Base-by-base conservation (phyloP, 2,113 vertebrate species). In the Boulengeromyrus knoepffleri region DNA sequence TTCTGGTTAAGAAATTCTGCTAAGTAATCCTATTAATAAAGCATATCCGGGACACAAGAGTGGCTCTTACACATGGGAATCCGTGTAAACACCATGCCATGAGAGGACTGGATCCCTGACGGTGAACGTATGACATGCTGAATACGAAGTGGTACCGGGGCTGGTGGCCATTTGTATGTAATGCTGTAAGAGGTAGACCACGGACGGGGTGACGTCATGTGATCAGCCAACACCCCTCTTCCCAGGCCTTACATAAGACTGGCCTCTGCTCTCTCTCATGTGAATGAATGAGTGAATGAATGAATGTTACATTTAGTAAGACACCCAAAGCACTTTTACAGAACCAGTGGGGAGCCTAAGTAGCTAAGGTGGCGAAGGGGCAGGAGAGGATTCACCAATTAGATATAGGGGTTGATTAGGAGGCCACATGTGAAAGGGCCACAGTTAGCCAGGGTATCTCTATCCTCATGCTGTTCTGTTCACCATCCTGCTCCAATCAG, bases 11-110 rank as follows among this genome's bases (percentile, higher is more conserved):
- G 27, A 62, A 42, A 21, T 88, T 39, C 36, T 19, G 39, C 52
- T 66, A 88, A 88, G 56, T 62, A 58, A 62, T 88, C 53, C 53
- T 66, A 45, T 66, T 88, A 88, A 88, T 13, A 66, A 46, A 66
- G 31, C 87, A 62, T 66, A 62, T 62, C 39, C 24, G n/a, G 58
- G 53, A 50, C 87, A 62, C 56, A 19, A 66, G 36, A 88, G 17
- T n/a, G 10, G 53, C 31, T 36, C 21, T 66, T 50, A 88, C 87
- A 56, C 36, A 45, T 45, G 87, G 87, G 50, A 88, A 62, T 39
- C 2, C 0, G 39, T 9, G 19, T 88, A 31, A 21, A 39, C 87
- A 62, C 31, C 27, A 13, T 66, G 87, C 24, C 27, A n/a, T 15
- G 17, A 56, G 27, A 87, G 85, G 4, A 49, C 47, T 19, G 47